Evolutionary conservation across 2,797 vertebrate species (phyloP).

Genomic region (Ctenosaura bakeri): DNA sequence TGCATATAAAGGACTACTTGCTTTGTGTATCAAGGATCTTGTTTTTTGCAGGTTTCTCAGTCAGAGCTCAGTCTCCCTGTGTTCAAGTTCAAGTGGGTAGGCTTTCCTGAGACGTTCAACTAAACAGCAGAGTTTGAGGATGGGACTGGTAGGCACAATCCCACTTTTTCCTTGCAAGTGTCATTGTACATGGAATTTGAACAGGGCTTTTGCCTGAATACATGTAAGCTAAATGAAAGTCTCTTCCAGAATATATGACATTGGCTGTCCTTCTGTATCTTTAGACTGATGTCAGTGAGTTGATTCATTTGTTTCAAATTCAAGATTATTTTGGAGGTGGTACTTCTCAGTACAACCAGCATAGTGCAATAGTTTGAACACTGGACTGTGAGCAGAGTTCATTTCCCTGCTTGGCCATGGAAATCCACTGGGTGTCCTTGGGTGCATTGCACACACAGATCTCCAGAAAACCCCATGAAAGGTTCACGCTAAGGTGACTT

Average conservation of each 20-base stretch:
- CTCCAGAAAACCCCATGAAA: too few relatives aligned
- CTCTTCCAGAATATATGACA: background rate
- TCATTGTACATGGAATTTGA: background rate
- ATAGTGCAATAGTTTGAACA: too few relatives aligned
- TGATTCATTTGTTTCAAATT: background rate
- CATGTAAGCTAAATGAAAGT: background rate
- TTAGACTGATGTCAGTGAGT: background rate
- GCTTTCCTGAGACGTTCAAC: background rate
- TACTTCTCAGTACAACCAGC: background rate
- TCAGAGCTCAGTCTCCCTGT: background rate
- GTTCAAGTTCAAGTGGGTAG: background rate
- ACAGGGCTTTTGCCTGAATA: background rate
- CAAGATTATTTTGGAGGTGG: constrained; percentile 2
- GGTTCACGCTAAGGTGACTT: too few relatives aligned
- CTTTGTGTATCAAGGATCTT: background rate
- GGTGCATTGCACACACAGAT: too few relatives aligned
- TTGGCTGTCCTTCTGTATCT: background rate
- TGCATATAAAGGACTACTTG: too few relatives aligned
- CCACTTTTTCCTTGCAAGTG: background rate
- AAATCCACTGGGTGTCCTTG: too few relatives aligned
- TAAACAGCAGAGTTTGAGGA: background rate
- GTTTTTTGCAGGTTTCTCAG: background rate
- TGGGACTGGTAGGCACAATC: background rate
- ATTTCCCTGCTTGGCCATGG: too few relatives aligned
- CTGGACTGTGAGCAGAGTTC: too few relatives aligned